A percentile compares a stretch with the other conserved stretches of the same genome.
Conservation (phyloP, 2,888 invertebrate genomes). For the Aporophyla lueneburgensis region DNA sequence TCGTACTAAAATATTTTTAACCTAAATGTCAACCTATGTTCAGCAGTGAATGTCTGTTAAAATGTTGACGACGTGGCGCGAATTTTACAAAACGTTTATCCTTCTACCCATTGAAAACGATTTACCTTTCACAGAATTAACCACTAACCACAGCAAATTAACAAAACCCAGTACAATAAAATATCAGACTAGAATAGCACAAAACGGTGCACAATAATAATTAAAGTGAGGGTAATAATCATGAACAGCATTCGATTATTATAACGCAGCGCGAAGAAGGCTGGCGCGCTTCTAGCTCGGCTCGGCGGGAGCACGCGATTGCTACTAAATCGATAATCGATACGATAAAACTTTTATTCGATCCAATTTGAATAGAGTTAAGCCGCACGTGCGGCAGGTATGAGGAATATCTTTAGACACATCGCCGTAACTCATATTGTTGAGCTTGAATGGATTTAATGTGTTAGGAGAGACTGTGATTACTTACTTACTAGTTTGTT, state of each 20-base stretch:
- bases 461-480: background rate
- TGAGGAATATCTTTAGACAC: conserved; percentile 25
- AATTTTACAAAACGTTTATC: background rate
- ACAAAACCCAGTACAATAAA: conserved; percentile 24
- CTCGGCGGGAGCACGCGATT: conserved; percentile 77
- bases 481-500: background rate
- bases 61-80: background rate
- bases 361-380: conserved; percentile 83
- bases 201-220: conserved; percentile 59
- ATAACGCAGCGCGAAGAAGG: conserved; percentile 76
- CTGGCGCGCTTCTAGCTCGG: conserved; percentile 78
- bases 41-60: background rate
- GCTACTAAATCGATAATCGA: conserved; percentile 78
- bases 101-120: background rate
- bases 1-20: background rate
- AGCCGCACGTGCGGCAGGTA: conserved; percentile 53
- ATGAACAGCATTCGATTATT: conserved; percentile 73
- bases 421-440: background rate
- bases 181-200: conserved; percentile 47
- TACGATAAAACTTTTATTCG: conserved; percentile 86
- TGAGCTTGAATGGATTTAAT: background rate
- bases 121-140: conserved; percentile 10
- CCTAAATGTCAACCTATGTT: background rate
- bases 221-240: conserved; percentile 72
- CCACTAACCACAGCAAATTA: conserved; percentile 9